Evolutionary conservation across 2,888 invertebrate genomes (phyloP).

Genomic region (Himalopsyche japonica): DNA sequence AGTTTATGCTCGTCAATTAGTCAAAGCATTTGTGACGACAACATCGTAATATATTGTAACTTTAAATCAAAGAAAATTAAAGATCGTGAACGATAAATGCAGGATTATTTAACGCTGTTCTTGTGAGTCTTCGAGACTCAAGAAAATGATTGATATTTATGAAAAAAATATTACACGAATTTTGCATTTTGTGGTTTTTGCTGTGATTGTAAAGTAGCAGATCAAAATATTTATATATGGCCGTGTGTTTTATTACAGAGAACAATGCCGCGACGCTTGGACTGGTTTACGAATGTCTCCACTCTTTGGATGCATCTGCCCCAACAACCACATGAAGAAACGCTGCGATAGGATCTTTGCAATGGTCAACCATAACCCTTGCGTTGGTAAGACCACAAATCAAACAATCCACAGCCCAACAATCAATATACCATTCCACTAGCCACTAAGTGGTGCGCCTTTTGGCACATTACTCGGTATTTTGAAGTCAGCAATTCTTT

Average conservation of each 20-base stretch:
- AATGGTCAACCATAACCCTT: constrained; percentile 90
- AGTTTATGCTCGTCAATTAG: too few relatives aligned
- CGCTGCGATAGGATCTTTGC: constrained; percentile 87
- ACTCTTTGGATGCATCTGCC: constrained; percentile 92
- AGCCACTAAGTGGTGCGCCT: background rate
- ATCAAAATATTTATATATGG: background rate
- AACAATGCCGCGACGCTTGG: constrained; percentile 86
- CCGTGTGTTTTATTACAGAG: constrained; percentile 59
- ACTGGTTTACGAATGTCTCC: constrained; percentile 83
- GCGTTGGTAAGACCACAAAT: constrained; percentile 77
- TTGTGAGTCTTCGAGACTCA: too few relatives aligned
- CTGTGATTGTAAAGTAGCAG: background rate
- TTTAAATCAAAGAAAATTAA: too few relatives aligned
- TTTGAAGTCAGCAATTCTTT: too few relatives aligned
- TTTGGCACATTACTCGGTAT: background rate
- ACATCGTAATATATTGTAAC: too few relatives aligned
- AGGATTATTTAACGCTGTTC: too few relatives aligned
- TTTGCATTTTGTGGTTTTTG: background rate
- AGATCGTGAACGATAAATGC: too few relatives aligned
- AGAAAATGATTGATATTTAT: too few relatives aligned
- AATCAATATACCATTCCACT: background rate
- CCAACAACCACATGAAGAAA: constrained; percentile 85
- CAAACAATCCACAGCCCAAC: background rate
- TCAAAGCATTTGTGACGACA: too few relatives aligned
- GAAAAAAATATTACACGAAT: too few relatives aligned